Evolutionary conservation across 37 sponge, comb jelly and placozoan species (phyloP).

Genomic region (Hexactinellida sp.): DNA sequence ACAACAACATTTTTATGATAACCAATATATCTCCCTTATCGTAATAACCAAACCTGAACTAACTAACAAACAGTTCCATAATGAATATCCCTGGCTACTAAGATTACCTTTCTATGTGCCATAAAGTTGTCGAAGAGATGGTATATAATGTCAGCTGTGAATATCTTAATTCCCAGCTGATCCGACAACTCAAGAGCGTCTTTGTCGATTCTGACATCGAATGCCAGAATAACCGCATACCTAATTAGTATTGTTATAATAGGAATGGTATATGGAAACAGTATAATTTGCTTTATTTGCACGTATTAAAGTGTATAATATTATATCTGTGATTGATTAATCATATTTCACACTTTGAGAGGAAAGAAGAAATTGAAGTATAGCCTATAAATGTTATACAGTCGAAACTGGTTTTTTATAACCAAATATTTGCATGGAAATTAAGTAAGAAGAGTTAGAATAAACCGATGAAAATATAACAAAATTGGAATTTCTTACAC

Average conservation of each 20-base stretch:
- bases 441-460: no score
- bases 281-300: no score
- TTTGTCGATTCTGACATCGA: slow-evolving; percentile 88
- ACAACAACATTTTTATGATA: not conserved
- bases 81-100: no score
- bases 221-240: slow-evolving; percentile 94
- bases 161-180: slow-evolving; percentile 72
- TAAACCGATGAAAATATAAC: no score
- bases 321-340: no score
- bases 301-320: no score
- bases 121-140: slow-evolving; percentile 95
- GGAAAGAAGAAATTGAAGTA: not conserved
- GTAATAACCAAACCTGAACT: no score
- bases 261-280: not conserved
- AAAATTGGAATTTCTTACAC: no score
- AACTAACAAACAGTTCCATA: no score
- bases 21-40: not conserved
- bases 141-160: slow-evolving; percentile 97
- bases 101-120: slow-evolving; percentile 75
- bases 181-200: slow-evolving; percentile 94
- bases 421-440: no score
- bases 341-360: not conserved
- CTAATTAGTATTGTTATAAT: slow-evolving; percentile 22
- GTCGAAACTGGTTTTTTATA: no score
- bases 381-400: no score